Evolutionary conservation across 2,113 vertebrate species (phyloP).

Genomic region (Psittacula cyanocephala): DNA sequence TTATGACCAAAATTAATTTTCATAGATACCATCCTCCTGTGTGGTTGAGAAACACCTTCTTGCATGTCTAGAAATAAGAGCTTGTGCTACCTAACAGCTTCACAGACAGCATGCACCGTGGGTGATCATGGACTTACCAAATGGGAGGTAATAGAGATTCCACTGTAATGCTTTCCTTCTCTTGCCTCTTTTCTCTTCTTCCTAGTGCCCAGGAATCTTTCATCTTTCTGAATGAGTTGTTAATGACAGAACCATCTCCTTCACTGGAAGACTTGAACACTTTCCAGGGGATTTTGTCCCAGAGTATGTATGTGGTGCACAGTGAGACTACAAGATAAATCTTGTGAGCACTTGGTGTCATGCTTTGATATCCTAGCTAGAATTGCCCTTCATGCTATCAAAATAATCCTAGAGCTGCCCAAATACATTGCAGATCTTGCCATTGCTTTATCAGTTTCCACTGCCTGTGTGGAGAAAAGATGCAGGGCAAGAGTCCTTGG

Average conservation of each 20-base stretch:
- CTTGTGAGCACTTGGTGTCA: neutral
- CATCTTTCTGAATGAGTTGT: neutral
- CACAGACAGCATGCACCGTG: neutral
- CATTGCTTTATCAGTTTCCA: neutral
- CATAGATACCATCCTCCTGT: neutral
- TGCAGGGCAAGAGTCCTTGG: neutral
- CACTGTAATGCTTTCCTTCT: neutral
- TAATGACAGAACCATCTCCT: neutral
- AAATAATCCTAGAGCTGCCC: neutral
- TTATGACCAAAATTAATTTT: neutral
- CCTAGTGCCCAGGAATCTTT: neutral
- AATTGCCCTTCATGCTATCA: neutral
- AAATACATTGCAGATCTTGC: neutral
- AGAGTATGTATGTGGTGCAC: neutral
- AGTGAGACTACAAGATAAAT: neutral
- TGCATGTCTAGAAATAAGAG: neutral
- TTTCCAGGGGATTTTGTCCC: slow-evolving; percentile 5
- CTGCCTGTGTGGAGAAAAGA: neutral
- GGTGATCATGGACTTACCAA: neutral
- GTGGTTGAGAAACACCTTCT: neutral
- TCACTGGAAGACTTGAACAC: neutral
- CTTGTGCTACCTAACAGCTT: neutral
- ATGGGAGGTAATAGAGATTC: neutral
- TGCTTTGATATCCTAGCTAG: neutral
- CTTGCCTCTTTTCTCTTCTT: neutral